Evolutionary conservation across 2,797 vertebrate genomes (phyloP).

Genomic region (Gymnoscopelus microlampas): DNA sequence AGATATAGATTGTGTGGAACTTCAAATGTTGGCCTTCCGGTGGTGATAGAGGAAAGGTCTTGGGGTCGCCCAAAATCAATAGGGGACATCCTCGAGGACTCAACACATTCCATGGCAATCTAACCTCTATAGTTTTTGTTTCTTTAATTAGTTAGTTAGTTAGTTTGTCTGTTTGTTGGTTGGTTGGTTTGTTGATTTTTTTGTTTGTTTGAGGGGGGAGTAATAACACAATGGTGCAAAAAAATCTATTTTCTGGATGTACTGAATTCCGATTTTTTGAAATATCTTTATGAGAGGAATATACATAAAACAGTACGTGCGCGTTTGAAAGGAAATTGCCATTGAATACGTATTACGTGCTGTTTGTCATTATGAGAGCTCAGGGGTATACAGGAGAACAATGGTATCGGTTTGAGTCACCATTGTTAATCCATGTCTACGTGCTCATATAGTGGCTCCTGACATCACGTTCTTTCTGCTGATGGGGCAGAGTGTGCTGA

Average conservation of each 20-base stretch:
- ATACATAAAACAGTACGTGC: not conserved
- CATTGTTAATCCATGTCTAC: conserved; percentile 13
- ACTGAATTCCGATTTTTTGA: not conserved
- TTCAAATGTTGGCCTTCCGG: no score
- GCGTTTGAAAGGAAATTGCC: not conserved
- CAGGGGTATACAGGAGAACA: conserved; percentile 7
- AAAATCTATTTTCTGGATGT: not conserved
- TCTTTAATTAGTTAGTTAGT: no score
- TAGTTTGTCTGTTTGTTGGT: no score
- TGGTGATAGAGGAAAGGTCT: no score
- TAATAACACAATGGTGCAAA: not conserved
- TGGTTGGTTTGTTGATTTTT: no score
- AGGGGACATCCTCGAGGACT: no score
- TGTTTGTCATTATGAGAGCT: not conserved
- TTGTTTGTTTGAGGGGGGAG: no score
- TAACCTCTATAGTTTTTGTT: no score
- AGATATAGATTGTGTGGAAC: no score
- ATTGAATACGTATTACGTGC: not conserved
- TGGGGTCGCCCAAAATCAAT: no score
- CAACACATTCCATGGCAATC: no score
- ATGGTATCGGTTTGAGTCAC: not conserved
- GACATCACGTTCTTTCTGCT: conserved; percentile 42
- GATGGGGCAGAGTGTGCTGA: conserved; percentile 41
- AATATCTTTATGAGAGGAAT: not conserved
- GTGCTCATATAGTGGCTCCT: not conserved